A percentile compares a stretch with the other conserved stretches of the same genome.
Conservation (phyloP, 2,797 vertebrate genomes). For the Aphelocoma californica region DNA sequence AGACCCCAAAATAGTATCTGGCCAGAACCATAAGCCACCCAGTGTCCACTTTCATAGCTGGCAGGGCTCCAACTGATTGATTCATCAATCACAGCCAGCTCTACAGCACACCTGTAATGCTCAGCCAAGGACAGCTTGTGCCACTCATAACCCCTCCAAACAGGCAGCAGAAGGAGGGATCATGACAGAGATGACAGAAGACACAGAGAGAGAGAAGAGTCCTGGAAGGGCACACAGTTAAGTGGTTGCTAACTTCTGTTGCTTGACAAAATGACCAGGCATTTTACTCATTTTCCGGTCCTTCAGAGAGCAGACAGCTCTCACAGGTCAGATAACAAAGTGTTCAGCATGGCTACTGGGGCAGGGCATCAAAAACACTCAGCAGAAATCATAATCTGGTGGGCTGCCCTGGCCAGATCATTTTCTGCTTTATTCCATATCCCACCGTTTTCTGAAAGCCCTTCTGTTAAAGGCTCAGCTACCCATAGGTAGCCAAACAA, state of each 20-base stretch:
- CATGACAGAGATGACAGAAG: not conserved
- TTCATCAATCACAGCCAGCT: not conserved
- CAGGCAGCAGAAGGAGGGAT: not conserved
- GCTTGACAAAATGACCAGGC: not conserved
- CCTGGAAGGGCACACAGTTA: not conserved
- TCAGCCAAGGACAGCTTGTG: not conserved
- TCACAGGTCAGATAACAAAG: not conserved
- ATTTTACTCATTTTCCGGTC: not conserved
- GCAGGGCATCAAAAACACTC: not conserved
- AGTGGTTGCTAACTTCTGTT: not conserved
- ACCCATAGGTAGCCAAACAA: not conserved
- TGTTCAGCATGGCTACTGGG: not conserved
- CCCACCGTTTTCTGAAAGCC: not conserved
- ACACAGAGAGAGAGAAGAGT: not conserved
- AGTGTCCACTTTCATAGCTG: not conserved
- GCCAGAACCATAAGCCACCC: not conserved
- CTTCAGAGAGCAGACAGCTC: not conserved
- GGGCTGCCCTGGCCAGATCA: not conserved
- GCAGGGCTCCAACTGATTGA: not conserved
- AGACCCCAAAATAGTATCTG: not conserved
- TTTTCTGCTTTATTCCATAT: not conserved
- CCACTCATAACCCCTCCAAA: not conserved
- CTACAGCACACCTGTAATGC: not conserved
- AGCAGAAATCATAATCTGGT: not conserved
- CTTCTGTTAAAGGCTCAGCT: not conserved